These are phyloP conservation scores for Patella ulyssiponensis DNA, from an alignment of 2,888 invertebrate genomes.

Conservation along the genomic window DNA sequence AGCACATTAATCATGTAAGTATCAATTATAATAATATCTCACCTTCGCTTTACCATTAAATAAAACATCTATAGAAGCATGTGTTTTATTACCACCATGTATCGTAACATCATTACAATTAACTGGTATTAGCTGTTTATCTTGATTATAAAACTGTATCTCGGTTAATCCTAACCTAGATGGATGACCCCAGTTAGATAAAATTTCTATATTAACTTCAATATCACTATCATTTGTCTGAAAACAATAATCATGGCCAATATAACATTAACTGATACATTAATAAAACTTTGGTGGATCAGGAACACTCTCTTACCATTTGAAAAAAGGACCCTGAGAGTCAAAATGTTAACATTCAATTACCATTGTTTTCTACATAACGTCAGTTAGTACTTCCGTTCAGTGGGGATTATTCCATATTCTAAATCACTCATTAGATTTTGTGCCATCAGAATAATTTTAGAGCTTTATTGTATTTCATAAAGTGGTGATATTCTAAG, in stretches of 20 bases:
- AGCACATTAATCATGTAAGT: neutral
- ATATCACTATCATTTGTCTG: constrained; percentile 15
- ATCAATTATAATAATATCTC: neutral
- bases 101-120: constrained; percentile 52
- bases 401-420: no score
- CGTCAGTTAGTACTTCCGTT: no score
- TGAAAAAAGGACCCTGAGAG: no score
- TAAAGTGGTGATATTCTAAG: neutral
- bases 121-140: constrained; percentile 55
- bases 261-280: no score
- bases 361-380: no score
- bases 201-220: constrained; percentile 58
- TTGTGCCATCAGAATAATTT: no score
- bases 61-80: constrained; percentile 53
- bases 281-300: no score
- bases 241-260: neutral
- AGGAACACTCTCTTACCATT: no score
- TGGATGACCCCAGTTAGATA: constrained; percentile 70
- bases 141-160: constrained; percentile 65
- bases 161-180: constrained; percentile 69
- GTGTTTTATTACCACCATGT: constrained; percentile 54
- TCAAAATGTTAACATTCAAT: no score
- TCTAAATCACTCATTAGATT: no score
- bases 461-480: no score
- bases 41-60: constrained; percentile 70